These are phyloP conservation scores for Tenebrosternarchus preto DNA, from an alignment of 2,113 vertebrate genomes.

Conservation along the genomic window DNA sequence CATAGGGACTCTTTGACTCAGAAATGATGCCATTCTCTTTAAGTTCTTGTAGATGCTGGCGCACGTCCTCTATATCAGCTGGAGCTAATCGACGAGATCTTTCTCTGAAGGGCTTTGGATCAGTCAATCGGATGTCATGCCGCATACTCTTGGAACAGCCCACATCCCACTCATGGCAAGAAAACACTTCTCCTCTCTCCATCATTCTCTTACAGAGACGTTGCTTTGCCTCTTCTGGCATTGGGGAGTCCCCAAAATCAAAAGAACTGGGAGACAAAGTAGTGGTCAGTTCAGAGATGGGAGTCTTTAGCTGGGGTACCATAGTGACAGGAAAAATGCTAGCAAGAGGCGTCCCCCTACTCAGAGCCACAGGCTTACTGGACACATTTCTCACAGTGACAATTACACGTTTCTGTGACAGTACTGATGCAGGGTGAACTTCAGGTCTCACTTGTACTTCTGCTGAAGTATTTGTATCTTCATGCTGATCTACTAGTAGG, in stretches of 20 bases:
- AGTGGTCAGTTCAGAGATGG: not conserved
- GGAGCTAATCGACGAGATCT: conserved; percentile 11
- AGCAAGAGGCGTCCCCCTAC: conserved; percentile 23
- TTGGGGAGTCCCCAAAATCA: conserved; percentile 32
- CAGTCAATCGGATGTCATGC: conserved; percentile 42
- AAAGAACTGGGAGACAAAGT: not conserved
- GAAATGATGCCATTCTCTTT: conserved; percentile 11
- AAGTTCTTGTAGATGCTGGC: not conserved
- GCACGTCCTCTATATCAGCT: conserved; percentile 7
- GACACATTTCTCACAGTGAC: conserved; percentile 33
- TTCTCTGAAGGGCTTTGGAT: conserved; percentile 29
- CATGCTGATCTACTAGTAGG: conserved; percentile 18
- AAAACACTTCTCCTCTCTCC: conserved; percentile 39
- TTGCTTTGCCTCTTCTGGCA: conserved; percentile 28
- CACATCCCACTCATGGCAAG: conserved; percentile 29
- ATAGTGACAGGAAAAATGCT: conserved; percentile 22
- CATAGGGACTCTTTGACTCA: not conserved
- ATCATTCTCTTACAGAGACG: conserved; percentile 17
- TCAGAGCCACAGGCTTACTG: conserved; percentile 9
- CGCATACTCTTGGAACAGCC: conserved; percentile 35
- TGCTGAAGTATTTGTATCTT: not conserved
- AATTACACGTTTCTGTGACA: not conserved
- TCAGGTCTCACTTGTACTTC: conserved; percentile 36
- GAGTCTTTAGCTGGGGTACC: not conserved
- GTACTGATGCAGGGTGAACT: conserved; percentile 23